Percentiles rank a stretch among this genome's conserved stretches.
These are phyloP conservation scores for Hypsopygia costalis DNA, from an alignment of 2,888 invertebrate genomes.

Conservation along the genomic window DNA sequence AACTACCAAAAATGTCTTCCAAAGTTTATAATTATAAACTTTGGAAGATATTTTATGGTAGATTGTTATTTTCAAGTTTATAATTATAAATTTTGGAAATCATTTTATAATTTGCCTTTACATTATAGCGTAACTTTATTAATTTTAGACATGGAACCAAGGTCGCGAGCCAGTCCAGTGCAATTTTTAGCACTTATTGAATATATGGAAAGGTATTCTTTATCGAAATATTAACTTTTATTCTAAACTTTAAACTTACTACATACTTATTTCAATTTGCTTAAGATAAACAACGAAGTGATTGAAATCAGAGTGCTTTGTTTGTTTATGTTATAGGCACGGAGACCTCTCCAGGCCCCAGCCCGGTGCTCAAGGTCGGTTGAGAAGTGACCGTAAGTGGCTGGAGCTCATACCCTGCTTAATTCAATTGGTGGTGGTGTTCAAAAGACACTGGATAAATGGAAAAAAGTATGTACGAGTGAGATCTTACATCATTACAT, in stretches of 20 bases:
- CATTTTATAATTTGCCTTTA: no score
- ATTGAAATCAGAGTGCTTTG: no score
- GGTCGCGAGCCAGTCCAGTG: neutral
- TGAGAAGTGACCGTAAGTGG: constrained; percentile 15
- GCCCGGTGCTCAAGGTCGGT: constrained; percentile 15
- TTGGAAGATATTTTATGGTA: no score
- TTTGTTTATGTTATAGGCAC: no score
- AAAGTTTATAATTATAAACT: no score
- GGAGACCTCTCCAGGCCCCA: constrained; percentile 17
- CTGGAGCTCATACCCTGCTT: constrained; percentile 10
- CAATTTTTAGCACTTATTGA: neutral
- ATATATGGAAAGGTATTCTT: neutral
- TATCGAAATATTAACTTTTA: neutral
- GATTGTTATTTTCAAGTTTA: no score
- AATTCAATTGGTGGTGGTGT: constrained; percentile 17
- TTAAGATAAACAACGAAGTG: neutral
- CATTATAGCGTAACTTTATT: no score
- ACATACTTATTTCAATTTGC: neutral
- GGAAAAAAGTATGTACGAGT: constrained; percentile 14
- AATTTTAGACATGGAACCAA: constrained; percentile 1
- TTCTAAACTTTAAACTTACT: no score
- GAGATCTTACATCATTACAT: no score
- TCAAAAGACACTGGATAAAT: constrained; percentile 8
- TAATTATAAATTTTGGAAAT: no score
- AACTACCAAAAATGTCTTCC: no score